These are phyloP conservation scores for Lindbergichthys nudifrons DNA, from an alignment of 2,797 vertebrate genomes.

Conservation along the genomic window DNA sequence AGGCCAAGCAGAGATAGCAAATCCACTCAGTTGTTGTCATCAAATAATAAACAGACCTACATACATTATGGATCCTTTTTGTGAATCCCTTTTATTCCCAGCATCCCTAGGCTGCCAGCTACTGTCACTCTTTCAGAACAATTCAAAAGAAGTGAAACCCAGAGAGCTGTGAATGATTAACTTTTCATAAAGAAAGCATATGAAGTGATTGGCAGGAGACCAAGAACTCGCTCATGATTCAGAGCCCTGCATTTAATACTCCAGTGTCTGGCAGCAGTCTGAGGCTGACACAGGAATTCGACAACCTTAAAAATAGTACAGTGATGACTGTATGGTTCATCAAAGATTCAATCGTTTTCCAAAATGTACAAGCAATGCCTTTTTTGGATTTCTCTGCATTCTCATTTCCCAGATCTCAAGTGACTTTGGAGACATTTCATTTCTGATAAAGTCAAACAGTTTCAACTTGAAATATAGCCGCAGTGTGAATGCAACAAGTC, in stretches of 20 bases:
- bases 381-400: slow-evolving; percentile 58
- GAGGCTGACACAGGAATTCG: slow-evolving; percentile 72
- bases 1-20: slow-evolving; percentile 24
- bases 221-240: slow-evolving; percentile 74
- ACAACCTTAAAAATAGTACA: slow-evolving; percentile 73
- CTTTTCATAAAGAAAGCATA: slow-evolving; percentile 85
- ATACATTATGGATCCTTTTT: slow-evolving; percentile 49
- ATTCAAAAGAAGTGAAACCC: slow-evolving; percentile 70
- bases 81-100: slow-evolving; percentile 34
- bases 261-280: slow-evolving; percentile 68
- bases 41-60: slow-evolving; percentile 45
- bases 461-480: slow-evolving; percentile 15
- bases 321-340: slow-evolving; percentile 69
- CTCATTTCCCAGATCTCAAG: slow-evolving; percentile 36
- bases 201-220: slow-evolving; percentile 79
- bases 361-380: slow-evolving; percentile 55
- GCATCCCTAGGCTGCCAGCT: slow-evolving; percentile 62
- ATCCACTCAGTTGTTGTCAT: slow-evolving; percentile 44
- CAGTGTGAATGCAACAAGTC: slow-evolving; percentile 9
- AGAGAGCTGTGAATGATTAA: slow-evolving; percentile 83
- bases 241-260: slow-evolving; percentile 73
- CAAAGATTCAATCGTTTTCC: slow-evolving; percentile 59
- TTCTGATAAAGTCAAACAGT: slow-evolving; percentile 27
- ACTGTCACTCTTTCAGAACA: slow-evolving; percentile 76
- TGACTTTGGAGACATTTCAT: slow-evolving; percentile 45